Evolutionary conservation across 2,888 invertebrate species (phyloP).

Genomic region (Cantharis lateralis): DNA sequence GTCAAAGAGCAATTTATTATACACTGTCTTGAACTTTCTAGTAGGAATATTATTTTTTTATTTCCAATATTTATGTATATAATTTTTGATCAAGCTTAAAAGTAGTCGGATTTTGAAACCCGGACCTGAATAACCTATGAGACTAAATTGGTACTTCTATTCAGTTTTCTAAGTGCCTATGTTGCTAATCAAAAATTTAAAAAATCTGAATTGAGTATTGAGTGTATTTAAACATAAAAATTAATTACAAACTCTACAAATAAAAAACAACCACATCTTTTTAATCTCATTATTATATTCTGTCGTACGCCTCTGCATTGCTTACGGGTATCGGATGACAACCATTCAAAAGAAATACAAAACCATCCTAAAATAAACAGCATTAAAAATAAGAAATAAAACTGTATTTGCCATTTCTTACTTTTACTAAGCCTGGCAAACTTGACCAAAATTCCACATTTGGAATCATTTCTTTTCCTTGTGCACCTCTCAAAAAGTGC

Average conservation of each 20-base stretch:
- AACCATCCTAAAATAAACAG: conserved; percentile 66
- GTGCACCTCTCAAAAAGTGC: conserved; percentile 71
- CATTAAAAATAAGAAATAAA: not conserved
- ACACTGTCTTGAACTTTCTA: too few species aligned
- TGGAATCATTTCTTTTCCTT: conserved; percentile 74
- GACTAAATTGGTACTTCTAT: too few species aligned
- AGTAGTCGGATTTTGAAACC: too few species aligned
- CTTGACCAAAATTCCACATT: conserved; percentile 75
- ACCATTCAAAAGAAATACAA: conserved; percentile 64
- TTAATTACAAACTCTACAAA: not conserved
- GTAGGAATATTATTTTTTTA: too few species aligned
- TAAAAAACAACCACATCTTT: not conserved
- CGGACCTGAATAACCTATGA: too few species aligned
- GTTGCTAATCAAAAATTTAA: not conserved
- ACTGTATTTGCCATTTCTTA: conserved; percentile 50
- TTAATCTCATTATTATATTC: conserved; percentile 53
- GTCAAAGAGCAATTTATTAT: too few species aligned
- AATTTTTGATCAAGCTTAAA: too few species aligned
- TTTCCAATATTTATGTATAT: too few species aligned
- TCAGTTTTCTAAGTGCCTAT: too few species aligned
- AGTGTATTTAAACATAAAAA: not conserved
- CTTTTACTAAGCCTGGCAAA: conserved; percentile 70
- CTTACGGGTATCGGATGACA: conserved; percentile 57
- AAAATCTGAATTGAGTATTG: not conserved
- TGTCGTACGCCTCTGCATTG: conserved; percentile 57